Conservation (phyloP, 2,797 vertebrate species). For the Petrocephalus schoutedeni region DNA sequence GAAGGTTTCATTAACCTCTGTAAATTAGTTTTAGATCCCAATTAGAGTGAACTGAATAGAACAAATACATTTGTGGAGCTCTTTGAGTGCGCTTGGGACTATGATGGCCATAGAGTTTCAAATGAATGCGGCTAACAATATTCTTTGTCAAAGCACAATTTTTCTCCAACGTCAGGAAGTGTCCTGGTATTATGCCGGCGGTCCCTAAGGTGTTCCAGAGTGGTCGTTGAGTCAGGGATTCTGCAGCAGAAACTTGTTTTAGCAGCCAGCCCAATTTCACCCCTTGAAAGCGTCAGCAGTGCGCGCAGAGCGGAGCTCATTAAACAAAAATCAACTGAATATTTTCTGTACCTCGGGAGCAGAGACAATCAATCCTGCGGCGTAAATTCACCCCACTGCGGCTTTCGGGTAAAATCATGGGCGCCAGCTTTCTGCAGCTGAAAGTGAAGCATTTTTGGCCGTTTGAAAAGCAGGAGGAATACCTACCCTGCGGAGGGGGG, state of each 20-base stretch:
- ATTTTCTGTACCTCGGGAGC: background rate
- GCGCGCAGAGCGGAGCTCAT: background rate
- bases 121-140: background rate
- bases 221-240: background rate
- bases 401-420: background rate
- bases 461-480: background rate
- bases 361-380: slow-evolving; percentile 1
- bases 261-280: background rate
- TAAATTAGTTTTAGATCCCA: slow-evolving; percentile 13
- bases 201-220: background rate
- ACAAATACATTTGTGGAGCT: background rate
- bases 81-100: background rate
- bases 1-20: background rate
- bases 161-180: background rate
- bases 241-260: background rate
- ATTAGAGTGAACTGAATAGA: slow-evolving; percentile 4
- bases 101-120: background rate
- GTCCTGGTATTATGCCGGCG: background rate
- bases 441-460: background rate
- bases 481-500: background rate
- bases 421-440: background rate
- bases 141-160: background rate
- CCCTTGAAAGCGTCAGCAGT: background rate
- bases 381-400: background rate
- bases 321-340: slow-evolving; percentile 12